Conservation (phyloP, 2,797 vertebrate species). For the Crax fasciolata region DNA sequence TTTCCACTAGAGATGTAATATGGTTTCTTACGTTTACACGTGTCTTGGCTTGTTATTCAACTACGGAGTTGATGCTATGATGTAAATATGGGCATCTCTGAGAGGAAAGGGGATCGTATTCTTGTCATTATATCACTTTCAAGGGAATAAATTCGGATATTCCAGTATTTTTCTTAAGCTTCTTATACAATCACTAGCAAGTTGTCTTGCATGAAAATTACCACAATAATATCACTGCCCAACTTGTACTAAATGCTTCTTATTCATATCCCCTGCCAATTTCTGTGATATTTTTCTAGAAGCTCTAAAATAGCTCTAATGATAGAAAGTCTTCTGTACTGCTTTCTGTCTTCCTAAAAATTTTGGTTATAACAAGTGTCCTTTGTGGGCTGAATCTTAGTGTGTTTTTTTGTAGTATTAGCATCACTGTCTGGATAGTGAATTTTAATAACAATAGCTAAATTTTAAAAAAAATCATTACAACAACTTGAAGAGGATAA, state of each 20-base stretch:
- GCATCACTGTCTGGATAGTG: not conserved
- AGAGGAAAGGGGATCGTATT: not conserved
- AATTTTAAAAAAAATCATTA: not conserved
- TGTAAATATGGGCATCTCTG: not conserved
- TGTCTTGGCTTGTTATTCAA: not conserved
- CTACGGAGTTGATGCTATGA: not conserved
- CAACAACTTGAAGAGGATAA: not conserved
- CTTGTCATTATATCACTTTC: not conserved
- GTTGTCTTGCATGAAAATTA: not conserved
- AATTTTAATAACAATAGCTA: not conserved
- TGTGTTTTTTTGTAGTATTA: not conserved
- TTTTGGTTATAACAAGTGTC: not conserved
- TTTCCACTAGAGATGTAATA: not conserved
- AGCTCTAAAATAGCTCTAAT: not conserved
- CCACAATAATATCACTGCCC: not conserved
- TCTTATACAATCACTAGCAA: not conserved
- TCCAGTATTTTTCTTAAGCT: not conserved
- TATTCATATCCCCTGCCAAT: not conserved
- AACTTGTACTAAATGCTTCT: not conserved
- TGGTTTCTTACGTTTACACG: fast-evolving
- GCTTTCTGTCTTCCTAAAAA: not conserved
- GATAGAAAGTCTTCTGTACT: not conserved
- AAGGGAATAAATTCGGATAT: not conserved
- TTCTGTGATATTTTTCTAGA: not conserved
- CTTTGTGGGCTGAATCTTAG: not conserved